phyloP scores from a whole-genome alignment of 2,797 vertebrate genomes.

The Setipinna tenuifilis region DNA sequence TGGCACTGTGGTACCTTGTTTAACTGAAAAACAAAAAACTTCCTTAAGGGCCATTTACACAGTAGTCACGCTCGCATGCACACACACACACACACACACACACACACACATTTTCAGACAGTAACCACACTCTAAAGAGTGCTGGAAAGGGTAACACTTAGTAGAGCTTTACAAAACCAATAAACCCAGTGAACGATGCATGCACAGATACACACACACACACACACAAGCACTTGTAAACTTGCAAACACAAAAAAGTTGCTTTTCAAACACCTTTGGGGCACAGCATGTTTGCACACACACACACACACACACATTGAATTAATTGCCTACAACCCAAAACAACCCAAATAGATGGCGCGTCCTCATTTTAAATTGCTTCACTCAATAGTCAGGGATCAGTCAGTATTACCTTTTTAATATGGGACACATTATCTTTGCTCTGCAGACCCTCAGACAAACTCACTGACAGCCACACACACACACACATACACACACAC shows the following conservation, averaged over 20 bases:
- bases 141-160: no score
- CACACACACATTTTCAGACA: not conserved
- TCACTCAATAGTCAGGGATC: not conserved
- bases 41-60: not conserved
- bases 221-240: not conserved
- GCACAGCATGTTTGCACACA: not conserved
- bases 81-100: not conserved
- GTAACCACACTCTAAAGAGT: not conserved
- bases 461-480: not conserved
- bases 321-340: not conserved
- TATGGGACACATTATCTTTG: constrained; percentile 7
- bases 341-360: not conserved
- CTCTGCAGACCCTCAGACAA: not conserved
- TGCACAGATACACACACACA: not conserved
- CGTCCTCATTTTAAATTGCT: not conserved
- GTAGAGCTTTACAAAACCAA: no score
- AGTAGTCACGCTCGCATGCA: not conserved
- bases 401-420: not conserved
- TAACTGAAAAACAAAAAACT: no score
- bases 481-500: not conserved
- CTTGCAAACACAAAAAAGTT: not conserved
- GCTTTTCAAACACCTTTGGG: not conserved
- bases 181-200: no score
- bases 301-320: not conserved
- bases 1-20: no score